phyloP scores from a whole-genome alignment of 2,113 vertebrate species.

The Empidonax alnorum region DNA sequence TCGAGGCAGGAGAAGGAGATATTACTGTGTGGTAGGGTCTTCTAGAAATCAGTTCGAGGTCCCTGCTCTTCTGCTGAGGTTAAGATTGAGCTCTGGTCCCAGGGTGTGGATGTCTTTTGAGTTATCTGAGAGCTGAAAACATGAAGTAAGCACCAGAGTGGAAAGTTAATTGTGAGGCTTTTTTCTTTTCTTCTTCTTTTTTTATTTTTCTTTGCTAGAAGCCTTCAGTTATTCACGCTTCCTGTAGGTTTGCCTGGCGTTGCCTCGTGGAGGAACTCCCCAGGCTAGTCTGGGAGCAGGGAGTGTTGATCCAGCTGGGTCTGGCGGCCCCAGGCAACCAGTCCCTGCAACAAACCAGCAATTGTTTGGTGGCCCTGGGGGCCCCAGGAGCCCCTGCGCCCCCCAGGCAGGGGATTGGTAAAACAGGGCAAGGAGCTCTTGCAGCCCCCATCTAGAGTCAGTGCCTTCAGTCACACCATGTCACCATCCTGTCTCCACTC shows the following conservation, averaged over 20 bases:
- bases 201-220: rapidly evolving
- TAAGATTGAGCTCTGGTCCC: background rate
- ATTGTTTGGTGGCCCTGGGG: background rate
- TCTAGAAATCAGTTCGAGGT: background rate
- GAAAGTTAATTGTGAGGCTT: background rate
- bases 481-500: rapidly evolving
- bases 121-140: background rate
- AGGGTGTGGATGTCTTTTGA: rapidly evolving
- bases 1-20: background rate
- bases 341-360: constrained; percentile 12
- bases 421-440: background rate
- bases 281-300: background rate
- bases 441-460: rapidly evolving
- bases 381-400: background rate
- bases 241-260: background rate
- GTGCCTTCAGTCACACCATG: background rate
- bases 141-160: rapidly evolving
- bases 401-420: background rate
- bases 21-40: background rate
- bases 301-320: constrained; percentile 56
- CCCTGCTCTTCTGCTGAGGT: background rate
- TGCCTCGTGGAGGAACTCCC: background rate
- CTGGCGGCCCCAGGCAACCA: background rate
- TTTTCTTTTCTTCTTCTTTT: background rate
- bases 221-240: background rate